Percentiles rank a stretch among this genome's conserved stretches.
These are phyloP conservation scores for Spilosoma lubricipeda DNA, from an alignment of 2,888 invertebrate genomes.

Conservation along the genomic window DNA sequence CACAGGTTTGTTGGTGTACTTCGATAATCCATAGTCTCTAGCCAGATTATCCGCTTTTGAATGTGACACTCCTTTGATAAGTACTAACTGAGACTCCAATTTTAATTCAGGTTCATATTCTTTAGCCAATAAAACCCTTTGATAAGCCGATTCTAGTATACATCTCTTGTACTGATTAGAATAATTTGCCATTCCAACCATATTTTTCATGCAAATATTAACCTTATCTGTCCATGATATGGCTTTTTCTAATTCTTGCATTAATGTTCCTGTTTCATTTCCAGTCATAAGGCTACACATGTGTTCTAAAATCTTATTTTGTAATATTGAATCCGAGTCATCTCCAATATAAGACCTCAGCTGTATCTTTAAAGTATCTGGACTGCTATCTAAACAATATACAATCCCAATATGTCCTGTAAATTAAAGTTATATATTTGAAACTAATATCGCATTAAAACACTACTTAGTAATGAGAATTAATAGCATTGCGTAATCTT, in stretches of 20 bases:
- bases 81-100: constrained; percentile 62
- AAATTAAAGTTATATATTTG: constrained; percentile 8
- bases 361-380: constrained; percentile 59
- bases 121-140: constrained; percentile 53
- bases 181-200: constrained; percentile 43
- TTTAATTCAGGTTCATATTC: constrained; percentile 58
- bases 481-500: too few relatives aligned
- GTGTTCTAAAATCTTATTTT: constrained; percentile 55
- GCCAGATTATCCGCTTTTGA: constrained; percentile 39
- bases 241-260: constrained; percentile 40
- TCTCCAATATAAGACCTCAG: constrained; percentile 58
- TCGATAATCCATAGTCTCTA: constrained; percentile 63
- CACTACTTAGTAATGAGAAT: constrained; percentile 40
- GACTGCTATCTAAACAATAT: constrained; percentile 68
- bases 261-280: constrained; percentile 33
- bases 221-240: constrained; percentile 55
- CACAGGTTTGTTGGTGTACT: constrained; percentile 59
- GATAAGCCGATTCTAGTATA: constrained; percentile 55
- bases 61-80: constrained; percentile 59
- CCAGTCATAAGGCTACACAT: constrained; percentile 54
- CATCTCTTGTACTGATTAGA: constrained; percentile 57
- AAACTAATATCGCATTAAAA: constrained; percentile 14
- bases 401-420: constrained; percentile 64
- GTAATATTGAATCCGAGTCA: constrained; percentile 51
- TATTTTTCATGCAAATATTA: constrained; percentile 44